Base-by-base conservation (phyloP, 2,113 vertebrate genomes). In the Elanoides forficatus region DNA sequence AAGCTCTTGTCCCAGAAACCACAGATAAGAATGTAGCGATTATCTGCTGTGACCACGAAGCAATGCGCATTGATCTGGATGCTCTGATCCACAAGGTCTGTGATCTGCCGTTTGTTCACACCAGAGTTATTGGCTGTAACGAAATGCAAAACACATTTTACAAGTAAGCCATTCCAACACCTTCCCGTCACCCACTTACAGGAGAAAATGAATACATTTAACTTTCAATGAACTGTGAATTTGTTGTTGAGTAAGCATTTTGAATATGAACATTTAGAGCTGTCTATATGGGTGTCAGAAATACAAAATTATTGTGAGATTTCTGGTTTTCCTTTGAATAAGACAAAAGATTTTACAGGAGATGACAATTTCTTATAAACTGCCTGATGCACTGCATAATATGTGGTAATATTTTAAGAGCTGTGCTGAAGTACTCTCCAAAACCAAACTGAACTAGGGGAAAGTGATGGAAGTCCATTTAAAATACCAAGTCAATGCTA, bases 1-100 rank as follows among this genome's bases (percentile, higher is more conserved):
- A 99, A 99, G 96, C 99, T 99, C 98, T 99, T 99, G 98, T 99
- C 99, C 99, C 99, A 99, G 98, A 99, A 99, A 50, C 99, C 99
- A 97, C 99, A 99, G 96, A 99, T 99, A 81, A 99, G 99, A 94
- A 99, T 99, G 97, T 99, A 99, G 94, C 99, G 99, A 98, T 99
- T 99, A 98, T 99, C 99, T 88, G 99, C 99, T 60, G 99, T 99
- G 98, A 99, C 99, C 98, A 99, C 99, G 27, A 99, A 99, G 95
- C 99, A 99, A 86, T 99, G 99, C 3, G 99, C 99, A 90, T 99
- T 99, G 98, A 99, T 99, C 97, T 99, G 99, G 96, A 99, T 99
- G 98, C 99, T 99, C 98, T 99, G 99, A 98, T 99, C 99, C 96
- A 99, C 99, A 66, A 99, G 98, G 98, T 99, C 99, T 94, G 99